A percentile compares a stretch with the other conserved stretches of the same genome.
These are phyloP conservation scores for Poeciliopsis prolifica DNA, from an alignment of 2,113 vertebrate species.

Conservation along the genomic window DNA sequence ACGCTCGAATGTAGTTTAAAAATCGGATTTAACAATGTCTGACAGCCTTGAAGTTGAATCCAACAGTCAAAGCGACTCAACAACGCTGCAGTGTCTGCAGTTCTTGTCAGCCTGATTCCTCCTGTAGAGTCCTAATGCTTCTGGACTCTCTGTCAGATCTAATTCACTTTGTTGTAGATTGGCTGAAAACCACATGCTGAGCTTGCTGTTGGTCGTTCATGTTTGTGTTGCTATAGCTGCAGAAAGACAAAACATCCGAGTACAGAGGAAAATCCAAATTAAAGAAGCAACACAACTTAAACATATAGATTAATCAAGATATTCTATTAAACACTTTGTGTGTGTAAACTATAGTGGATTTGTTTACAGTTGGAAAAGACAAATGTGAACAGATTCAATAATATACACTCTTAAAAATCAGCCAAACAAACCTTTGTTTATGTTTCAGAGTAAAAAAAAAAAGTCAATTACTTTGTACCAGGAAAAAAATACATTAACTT, in stretches of 20 bases:
- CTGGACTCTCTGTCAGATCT: conserved; percentile 18
- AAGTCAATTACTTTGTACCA: not conserved
- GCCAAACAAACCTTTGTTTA: not conserved
- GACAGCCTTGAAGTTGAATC: not conserved
- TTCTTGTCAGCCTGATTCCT: conserved; percentile 2
- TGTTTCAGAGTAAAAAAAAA: not conserved
- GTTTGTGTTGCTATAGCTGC: not conserved
- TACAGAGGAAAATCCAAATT: not conserved
- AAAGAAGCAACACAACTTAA: not conserved
- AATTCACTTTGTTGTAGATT: conserved; percentile 18
- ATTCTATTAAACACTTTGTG: not conserved
- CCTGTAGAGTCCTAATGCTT: conserved; percentile 18
- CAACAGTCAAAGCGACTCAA: not conserved
- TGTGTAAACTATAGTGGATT: not conserved
- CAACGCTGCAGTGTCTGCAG: conserved; percentile 1
- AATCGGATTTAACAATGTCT: not conserved
- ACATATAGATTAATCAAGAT: not conserved
- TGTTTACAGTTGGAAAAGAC: not conserved
- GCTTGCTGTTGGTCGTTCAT: conserved; percentile 8
- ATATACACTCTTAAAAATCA: not conserved
- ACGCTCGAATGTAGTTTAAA: not conserved
- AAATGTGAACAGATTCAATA: not conserved
- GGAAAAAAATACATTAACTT: not conserved
- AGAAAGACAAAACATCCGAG: conserved; percentile 4
- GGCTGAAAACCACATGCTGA: conserved; percentile 7